Evolutionary conservation across 1,140 invertebrate species (phyloP).

Genomic region (Hylyphantes graminicola): DNA sequence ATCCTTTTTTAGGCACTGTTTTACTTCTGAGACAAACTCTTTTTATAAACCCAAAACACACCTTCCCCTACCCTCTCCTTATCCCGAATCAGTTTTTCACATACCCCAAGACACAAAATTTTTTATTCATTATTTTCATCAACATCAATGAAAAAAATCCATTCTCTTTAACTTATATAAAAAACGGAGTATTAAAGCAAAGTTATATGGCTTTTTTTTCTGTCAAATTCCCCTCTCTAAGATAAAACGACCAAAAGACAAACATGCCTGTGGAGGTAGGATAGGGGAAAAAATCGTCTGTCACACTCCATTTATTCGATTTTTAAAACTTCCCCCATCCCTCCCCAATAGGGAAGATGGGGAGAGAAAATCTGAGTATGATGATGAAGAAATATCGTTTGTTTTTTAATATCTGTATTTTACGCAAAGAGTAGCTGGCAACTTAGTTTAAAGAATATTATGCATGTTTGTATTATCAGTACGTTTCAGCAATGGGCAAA

Average conservation of each 20-base stretch:
- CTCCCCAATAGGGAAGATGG: not conserved
- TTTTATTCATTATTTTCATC: slow-evolving; percentile 40
- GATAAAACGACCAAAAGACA: slow-evolving; percentile 24
- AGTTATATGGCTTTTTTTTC: not conserved
- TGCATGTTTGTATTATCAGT: no score
- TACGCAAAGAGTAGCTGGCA: no score
- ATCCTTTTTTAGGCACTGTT: not conserved
- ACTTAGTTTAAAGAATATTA: no score
- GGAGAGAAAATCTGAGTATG: no score
- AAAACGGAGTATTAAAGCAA: not conserved
- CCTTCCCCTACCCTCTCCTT: not conserved
- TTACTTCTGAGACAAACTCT: not conserved
- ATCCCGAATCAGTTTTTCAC: slow-evolving; percentile 10
- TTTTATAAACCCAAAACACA: slow-evolving; percentile 8
- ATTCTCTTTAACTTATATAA: not conserved
- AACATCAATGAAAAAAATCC: slow-evolving; percentile 20
- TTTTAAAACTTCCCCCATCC: slow-evolving; percentile 27
- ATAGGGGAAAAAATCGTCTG: not conserved
- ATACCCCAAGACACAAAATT: not conserved
- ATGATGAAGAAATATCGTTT: no score
- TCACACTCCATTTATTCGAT: slow-evolving; percentile 40
- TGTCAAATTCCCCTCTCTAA: not conserved
- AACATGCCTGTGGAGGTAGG: not conserved
- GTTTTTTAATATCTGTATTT: no score
- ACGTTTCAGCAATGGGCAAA: no score